These are phyloP conservation scores for Anser brachyrhynchus DNA, from an alignment of 2,113 vertebrate species.

Conservation along the genomic window DNA sequence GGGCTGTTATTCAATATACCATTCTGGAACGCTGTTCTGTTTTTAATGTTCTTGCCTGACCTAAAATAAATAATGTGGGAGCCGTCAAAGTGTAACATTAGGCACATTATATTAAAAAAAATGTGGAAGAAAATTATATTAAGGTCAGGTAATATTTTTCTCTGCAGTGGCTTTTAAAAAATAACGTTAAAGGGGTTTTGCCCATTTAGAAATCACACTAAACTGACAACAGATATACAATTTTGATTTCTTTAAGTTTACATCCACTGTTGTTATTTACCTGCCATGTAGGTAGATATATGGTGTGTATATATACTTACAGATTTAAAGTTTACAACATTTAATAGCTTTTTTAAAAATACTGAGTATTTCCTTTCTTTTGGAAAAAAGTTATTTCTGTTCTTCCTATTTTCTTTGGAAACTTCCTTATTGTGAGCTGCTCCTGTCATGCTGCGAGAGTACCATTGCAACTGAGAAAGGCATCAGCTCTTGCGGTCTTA, in stretches of 20 bases:
- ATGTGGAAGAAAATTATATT: background rate
- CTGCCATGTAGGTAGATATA: background rate
- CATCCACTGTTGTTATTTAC: background rate
- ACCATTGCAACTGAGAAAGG: background rate
- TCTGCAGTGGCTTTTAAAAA: background rate
- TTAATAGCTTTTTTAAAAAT: background rate
- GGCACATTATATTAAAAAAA: background rate
- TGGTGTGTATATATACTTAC: background rate
- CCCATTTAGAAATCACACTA: background rate
- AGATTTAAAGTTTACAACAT: background rate
- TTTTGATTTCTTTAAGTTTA: background rate
- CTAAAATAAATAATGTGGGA: background rate
- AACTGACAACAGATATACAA: background rate
- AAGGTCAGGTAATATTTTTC: background rate
- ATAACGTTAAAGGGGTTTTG: background rate
- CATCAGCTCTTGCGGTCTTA: background rate
- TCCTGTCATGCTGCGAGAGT: background rate
- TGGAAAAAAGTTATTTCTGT: background rate
- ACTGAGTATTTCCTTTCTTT: background rate
- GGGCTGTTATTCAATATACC: background rate
- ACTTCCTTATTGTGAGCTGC: background rate
- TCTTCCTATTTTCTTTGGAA: background rate
- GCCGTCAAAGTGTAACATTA: constrained; percentile 23
- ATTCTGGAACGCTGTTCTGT: background rate
- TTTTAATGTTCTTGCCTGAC: background rate